phyloP scores from a whole-genome alignment of 2,888 invertebrate genomes.

The Oxyscelio sp. region DNA sequence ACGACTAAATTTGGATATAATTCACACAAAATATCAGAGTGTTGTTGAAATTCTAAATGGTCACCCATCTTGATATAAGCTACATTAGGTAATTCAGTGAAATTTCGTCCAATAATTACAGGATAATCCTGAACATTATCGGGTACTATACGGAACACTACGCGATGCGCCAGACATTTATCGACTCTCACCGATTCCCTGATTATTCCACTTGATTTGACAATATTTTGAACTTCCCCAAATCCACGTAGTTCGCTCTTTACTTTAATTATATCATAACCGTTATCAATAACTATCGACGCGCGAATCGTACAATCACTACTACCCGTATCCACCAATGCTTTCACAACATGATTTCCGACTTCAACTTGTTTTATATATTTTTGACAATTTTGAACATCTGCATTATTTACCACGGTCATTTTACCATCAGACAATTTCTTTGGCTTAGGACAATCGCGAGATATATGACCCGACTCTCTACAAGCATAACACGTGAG shows the following conservation, averaged over 20 bases:
- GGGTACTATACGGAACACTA: conserved; percentile 28
- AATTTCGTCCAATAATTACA: conserved; percentile 9
- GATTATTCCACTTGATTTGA: conserved; percentile 46
- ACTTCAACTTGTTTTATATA: not conserved
- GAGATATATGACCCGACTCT: not conserved
- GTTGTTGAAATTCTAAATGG: conserved; percentile 5
- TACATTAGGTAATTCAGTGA: conserved; percentile 19
- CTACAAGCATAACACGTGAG: not conserved
- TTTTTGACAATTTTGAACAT: no score
- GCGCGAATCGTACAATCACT: conserved; percentile 74
- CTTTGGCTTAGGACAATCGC: not conserved
- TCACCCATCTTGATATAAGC: conserved; percentile 27
- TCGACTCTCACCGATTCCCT: conserved; percentile 56
- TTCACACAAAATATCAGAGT: not conserved
- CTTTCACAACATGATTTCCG: conserved; percentile 2
- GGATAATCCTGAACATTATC: conserved; percentile 8
- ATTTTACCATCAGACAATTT: not conserved
- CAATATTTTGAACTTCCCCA: conserved; percentile 15
- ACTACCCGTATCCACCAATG: conserved; percentile 71
- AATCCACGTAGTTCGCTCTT: conserved; percentile 56
- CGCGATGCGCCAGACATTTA: conserved; percentile 41
- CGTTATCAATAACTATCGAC: conserved; percentile 46
- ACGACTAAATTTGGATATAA: no score
- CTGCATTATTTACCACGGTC: no score
- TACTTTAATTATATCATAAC: conserved; percentile 12